phyloP scores from a whole-genome alignment of 1,140 invertebrate species.

The Coptotermes formosanus region DNA sequence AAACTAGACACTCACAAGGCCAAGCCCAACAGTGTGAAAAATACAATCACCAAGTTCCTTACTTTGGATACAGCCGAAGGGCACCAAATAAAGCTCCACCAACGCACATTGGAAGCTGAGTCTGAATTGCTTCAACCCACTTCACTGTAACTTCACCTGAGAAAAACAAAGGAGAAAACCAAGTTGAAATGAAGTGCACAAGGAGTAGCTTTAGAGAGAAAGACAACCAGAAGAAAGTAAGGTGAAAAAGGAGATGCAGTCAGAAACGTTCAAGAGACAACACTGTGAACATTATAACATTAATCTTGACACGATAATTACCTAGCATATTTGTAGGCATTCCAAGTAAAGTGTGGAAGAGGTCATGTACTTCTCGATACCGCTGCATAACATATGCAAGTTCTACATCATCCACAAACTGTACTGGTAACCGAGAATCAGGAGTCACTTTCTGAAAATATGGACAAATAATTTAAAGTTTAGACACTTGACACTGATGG shows the following conservation, averaged over 20 bases:
- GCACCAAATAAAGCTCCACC: constrained; percentile 85
- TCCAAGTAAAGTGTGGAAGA: constrained; percentile 84
- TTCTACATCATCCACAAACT: constrained; percentile 88
- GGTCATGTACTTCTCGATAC: constrained; percentile 94
- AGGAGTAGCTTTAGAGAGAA: constrained; percentile 31
- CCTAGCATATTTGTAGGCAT: constrained; percentile 97
- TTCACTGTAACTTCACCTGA: constrained; percentile 87
- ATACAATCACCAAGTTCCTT: constrained; percentile 33
- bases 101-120: constrained; percentile 85
- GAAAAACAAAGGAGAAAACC: constrained; percentile 33
- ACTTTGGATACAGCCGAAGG: constrained; percentile 76
- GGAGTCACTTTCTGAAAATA: constrained; percentile 80
- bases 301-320: constrained; percentile 44
- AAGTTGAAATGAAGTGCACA: too few relatives aligned
- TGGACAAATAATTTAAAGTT: constrained; percentile 7
- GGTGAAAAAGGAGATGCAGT: not conserved
- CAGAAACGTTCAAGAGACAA: too few relatives aligned
- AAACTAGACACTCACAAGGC: too few relatives aligned
- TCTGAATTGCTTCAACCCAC: constrained; percentile 95
- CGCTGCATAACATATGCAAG: constrained; percentile 95
- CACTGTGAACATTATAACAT: too few relatives aligned
- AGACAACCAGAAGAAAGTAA: constrained; percentile 23
- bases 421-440: constrained; percentile 82
- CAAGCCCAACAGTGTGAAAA: too few relatives aligned
- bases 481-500: not conserved